Base-by-base conservation (phyloP, 2,797 vertebrate species). In the Brachymystax lenok region DNA sequence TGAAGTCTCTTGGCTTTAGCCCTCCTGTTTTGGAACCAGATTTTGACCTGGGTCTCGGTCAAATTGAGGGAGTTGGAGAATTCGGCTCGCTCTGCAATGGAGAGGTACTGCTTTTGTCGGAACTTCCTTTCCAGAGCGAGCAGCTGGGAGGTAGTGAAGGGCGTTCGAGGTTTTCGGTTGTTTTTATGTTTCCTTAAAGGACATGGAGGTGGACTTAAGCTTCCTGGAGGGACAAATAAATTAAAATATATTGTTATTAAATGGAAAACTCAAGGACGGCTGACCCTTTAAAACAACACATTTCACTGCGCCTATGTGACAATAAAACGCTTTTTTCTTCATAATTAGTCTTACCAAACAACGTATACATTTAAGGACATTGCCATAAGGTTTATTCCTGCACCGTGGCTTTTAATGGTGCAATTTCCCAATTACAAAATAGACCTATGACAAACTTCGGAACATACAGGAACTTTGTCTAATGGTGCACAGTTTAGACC, bases 31-130 rank as follows among this genome's bases (percentile, higher is more conserved):
- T 96, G 95, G 85, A 96, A 96, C 95, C 96, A 96, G 24, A 96
- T 96, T 86, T 96, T 96, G 74, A 96, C 96, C 88, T 96, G 95
- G 12, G 95, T 96, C 93, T 96, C 95, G 68, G 95, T 95, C 85
- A 96, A 93, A 90, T 92, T 95, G 85, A 96, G 95, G 0, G 95
- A 94, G 89, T 91, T 95, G 89, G 95, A 96, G 89, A 96, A 95
- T 89, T 96, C 95, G 46, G 95, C 95, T 82, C 96, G 90, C 87
- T 96, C 96, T 19, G 96, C 95, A 74, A 96, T 96, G 83, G 96
- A 96, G 81, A 96, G 93, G 87, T 96, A 96, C 89, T 95, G 95
- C 83, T 96, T 96, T 90, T 96, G 95, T 2, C 95, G 92, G 77
- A 96, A 96, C 86, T 95, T 96, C 82, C 95, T 93, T 92, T 96